Evolutionary conservation across 2,113 vertebrate genomes (phyloP), one percentile per base, ranked within the genome.

Genomic region (Maccullochella peelii): DNA sequence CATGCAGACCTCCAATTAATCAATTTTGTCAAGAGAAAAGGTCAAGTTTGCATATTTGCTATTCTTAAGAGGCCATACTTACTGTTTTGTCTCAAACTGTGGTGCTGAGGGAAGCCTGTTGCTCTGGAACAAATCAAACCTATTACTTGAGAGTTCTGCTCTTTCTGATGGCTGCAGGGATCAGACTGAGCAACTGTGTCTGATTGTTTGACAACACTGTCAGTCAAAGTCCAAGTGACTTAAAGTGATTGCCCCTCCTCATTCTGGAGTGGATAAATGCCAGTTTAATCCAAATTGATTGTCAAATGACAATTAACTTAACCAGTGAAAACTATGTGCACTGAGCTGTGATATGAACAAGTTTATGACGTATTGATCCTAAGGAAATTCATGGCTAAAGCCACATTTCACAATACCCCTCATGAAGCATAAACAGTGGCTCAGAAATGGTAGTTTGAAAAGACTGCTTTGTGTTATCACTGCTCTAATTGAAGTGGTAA

Each of bases 41-140:
- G 91, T 94, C 87, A 85, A 62, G 65, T 92, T 90, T 88, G 86
- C 88, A 93, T 92, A 91, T 88, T 88, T 85, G 63, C 49, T 38
- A 16, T 59, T 61, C 58, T 40, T 61, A 59, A 75, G 40, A 62
- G 63, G 50, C 50, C 25, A 63, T 47, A 36, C 73, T 61, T 63
- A 75, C 30, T 27, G 25, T 80, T 89, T 80, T n/a, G 73, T 82
- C 40, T 61, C 49, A 63, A 49, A 80, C 3, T 52, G 58, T 27
- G 20, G 59, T 8, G 6, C n/a, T 54, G 62, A 52, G 33, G 44
- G 54, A 81, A 76, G 57, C 62, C 73, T 69, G 72, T 80, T 83
- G 68, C 82, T 79, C 75, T 80, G 82, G 79, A 88, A 88, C 89
- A 80, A 91, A 91, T 88, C 80, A 66, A 76, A 82, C 12, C 47